Conservation (phyloP, 2,888 invertebrate species). For the Torymus aiolomorphi region DNA sequence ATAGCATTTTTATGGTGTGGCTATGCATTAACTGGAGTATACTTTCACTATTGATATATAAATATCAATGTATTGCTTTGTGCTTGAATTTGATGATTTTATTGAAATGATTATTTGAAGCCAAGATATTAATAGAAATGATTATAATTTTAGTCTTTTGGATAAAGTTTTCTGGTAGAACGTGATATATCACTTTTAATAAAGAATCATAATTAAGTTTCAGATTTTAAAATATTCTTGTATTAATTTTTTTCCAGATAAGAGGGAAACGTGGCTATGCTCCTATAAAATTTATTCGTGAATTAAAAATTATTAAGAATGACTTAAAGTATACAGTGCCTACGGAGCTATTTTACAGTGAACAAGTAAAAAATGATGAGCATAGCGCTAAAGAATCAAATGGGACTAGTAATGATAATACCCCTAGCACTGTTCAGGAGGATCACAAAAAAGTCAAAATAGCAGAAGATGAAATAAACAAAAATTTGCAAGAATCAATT, state of each 20-base stretch:
- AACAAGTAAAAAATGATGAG: slow-evolving; percentile 6
- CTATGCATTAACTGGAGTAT: no score
- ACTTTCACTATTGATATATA: no score
- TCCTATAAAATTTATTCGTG: slow-evolving; percentile 79
- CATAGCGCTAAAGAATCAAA: background rate
- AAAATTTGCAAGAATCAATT: slow-evolving; percentile 19
- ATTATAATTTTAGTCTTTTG: no score
- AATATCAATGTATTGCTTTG: no score
- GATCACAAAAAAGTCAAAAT: background rate
- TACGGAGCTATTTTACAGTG: slow-evolving; percentile 67
- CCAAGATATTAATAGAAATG: no score
- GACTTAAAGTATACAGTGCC: slow-evolving; percentile 75
- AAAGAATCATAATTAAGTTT: no score
- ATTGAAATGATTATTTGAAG: no score
- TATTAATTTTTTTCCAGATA: slow-evolving; percentile 73
- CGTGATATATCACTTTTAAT: no score
- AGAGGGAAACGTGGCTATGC: slow-evolving; percentile 83
- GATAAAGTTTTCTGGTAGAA: no score
- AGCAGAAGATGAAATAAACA: slow-evolving; percentile 8
- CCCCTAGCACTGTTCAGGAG: slow-evolving; percentile 1
- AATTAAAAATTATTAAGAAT: slow-evolving; percentile 78
- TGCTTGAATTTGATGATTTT: no score
- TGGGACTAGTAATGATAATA: slow-evolving; percentile 2
- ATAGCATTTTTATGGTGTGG: no score
- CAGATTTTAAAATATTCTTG: background rate